Conservation (phyloP, 2,888 invertebrate genomes). For the Lasioglossum zephyrum region DNA sequence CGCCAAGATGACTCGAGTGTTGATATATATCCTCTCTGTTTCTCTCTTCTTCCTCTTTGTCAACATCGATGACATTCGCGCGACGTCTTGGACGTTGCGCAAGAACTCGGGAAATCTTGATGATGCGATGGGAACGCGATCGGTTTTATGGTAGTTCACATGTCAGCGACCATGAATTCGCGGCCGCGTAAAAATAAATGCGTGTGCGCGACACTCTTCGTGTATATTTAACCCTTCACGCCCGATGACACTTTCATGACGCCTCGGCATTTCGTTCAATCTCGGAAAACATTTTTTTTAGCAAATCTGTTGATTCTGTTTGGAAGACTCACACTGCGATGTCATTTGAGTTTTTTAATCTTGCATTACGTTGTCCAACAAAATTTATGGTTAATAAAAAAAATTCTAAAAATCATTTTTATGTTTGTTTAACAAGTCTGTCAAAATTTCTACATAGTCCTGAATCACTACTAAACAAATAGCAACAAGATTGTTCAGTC, state of each 20-base stretch:
- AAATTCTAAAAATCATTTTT: too few species aligned
- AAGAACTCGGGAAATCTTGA: background rate
- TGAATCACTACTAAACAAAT: background rate
- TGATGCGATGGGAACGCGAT: background rate
- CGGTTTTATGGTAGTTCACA: background rate
- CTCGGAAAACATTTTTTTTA: background rate
- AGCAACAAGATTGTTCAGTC: too few species aligned
- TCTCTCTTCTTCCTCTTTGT: background rate
- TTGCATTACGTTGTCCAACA: too few species aligned
- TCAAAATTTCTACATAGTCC: background rate
- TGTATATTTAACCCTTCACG: conserved; percentile 26
- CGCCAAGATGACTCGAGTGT: background rate
- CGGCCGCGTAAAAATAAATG: background rate
- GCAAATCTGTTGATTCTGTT: background rate
- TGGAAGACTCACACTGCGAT: background rate
- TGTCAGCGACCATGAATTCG: background rate
- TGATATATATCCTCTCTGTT: background rate
- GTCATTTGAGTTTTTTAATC: background rate
- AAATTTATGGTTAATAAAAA: too few species aligned
- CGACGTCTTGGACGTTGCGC: background rate
- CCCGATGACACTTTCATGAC: background rate
- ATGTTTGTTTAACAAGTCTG: background rate
- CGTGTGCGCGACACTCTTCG: background rate
- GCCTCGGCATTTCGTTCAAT: background rate
- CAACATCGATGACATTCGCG: background rate